These are phyloP conservation scores for Chalcis sispes DNA, from an alignment of 2,888 invertebrate species.

Conservation along the genomic window DNA sequence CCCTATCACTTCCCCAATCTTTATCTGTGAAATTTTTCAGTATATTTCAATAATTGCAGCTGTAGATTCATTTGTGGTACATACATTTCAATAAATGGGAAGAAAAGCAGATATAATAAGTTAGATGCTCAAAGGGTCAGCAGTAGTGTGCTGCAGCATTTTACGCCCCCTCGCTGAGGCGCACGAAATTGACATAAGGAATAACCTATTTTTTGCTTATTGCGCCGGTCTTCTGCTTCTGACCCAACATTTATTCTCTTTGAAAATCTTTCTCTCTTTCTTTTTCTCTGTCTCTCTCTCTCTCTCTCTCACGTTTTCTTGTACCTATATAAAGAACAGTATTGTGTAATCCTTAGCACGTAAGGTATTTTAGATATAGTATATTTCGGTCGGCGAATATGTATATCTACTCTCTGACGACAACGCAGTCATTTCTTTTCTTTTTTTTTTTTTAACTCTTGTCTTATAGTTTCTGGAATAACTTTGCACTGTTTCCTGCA, in stretches of 20 bases:
- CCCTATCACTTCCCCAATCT: background rate
- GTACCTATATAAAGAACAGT: slow-evolving; percentile 56
- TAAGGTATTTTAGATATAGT: slow-evolving; percentile 58
- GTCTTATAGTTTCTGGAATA: too few species aligned
- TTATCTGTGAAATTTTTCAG: too few species aligned
- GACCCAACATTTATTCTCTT: background rate
- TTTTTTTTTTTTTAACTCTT: too few species aligned
- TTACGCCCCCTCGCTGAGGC: too few species aligned
- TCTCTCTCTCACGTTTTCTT: background rate
- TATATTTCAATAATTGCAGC: too few species aligned
- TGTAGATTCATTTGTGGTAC: too few species aligned
- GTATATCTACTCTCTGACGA: background rate
- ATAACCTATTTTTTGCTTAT: slow-evolving; percentile 52
- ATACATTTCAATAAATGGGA: too few species aligned
- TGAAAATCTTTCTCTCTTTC: slow-evolving; percentile 1
- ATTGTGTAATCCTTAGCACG: slow-evolving; percentile 64
- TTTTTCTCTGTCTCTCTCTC: slow-evolving; percentile 3
- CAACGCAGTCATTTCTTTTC: too few species aligned
- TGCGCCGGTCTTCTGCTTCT: slow-evolving; percentile 48
- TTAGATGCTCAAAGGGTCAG: background rate
- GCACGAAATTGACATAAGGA: slow-evolving; percentile 30
- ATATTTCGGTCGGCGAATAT: slow-evolving; percentile 38
- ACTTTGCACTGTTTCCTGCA: too few species aligned
- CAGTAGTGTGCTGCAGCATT: background rate
- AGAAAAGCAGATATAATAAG: too few species aligned